These are phyloP conservation scores for Wiebesia pumilae DNA, from an alignment of 1,140 invertebrate genomes.

Conservation along the genomic window DNA sequence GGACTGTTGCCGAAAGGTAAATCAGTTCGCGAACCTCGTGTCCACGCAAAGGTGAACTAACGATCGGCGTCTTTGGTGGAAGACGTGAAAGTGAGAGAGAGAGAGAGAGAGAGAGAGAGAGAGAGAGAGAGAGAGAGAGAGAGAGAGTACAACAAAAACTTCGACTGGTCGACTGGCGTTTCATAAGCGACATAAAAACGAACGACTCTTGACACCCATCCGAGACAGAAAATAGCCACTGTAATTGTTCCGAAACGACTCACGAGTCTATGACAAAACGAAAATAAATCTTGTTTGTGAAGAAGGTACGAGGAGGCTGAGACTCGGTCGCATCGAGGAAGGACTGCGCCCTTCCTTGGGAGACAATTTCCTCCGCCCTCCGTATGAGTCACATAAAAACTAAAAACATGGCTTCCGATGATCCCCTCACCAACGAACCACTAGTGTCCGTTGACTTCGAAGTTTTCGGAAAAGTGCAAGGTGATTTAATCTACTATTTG, in stretches of 20 bases:
- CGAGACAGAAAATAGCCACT: neutral
- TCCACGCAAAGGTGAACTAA: conserved; percentile 32
- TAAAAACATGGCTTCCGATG: neutral
- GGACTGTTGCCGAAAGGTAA: conserved; percentile 63
- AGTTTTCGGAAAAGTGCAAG: conserved; percentile 91
- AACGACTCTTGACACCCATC: neutral
- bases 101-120: neutral
- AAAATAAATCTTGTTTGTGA: neutral
- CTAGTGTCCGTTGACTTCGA: conserved; percentile 90
- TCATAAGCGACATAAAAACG: neutral
- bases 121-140: neutral
- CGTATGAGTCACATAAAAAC: neutral
- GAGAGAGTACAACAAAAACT: neutral
- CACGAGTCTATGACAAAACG: neutral
- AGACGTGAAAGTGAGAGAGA: neutral
- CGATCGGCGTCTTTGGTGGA: neutral
- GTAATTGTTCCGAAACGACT: neutral
- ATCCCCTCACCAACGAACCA: conserved; percentile 72
- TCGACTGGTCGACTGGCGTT: neutral
- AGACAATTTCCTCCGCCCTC: neutral
- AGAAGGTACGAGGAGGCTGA: neutral
- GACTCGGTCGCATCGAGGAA: neutral
- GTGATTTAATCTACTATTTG: conserved; percentile 72
- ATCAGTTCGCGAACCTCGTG: conserved; percentile 63
- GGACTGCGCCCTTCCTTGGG: neutral